Evolutionary conservation across 2,888 invertebrate genomes (phyloP), one percentile per base, ranked within the genome.

Genomic region (Ophion costatus): DNA sequence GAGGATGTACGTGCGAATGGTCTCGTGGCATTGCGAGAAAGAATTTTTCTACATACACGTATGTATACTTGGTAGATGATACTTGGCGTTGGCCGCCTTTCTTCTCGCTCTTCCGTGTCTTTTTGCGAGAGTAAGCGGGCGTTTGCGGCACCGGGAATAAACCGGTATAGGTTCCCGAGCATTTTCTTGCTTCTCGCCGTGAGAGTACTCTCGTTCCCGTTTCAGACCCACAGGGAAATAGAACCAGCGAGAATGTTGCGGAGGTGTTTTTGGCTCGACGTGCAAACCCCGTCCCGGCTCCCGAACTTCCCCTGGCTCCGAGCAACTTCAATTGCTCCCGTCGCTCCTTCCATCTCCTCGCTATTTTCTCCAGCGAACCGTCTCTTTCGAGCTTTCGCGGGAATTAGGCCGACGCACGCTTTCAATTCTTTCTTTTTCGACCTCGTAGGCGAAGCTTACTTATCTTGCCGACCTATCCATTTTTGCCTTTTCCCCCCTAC

Each of bases 1-100:
- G 57, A 70, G 63, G 70, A 73, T 75, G 79, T 82, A 85, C 84
- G 84, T 82, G 81, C 69, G 42, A 76, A 85, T 76, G 71, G 71
- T 66, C 38, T 66, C 61, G 79, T 56, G 82, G 79, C 75, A 59
- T 38, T 66, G 75, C 57, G 67, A 82, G 69, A 77, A 80, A 80
- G 63, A 82, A 73, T 57, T 38, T 73, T 73, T 80, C 67, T 57
- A 6, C 17, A 59, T 57, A 71, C 59, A 73, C n/a, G 14, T 64
- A 24, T 57, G 24, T 81, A 38, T 64, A 76, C 29, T 57, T 33
- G 6, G 38, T 38, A 9, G 38, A 38, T 38, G 38, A 38, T 38
- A 38, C 38, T 38, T 38, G 38, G 38, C 38, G 38, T 38, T 38
- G 38, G 7, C 9, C 38, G 38, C 38, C 38, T 38, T 38, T 45